Evolutionary conservation across 2,888 invertebrate genomes (phyloP), one percentile per base, ranked within the genome.

Genomic region (Iphiclides podalirius): DNA sequence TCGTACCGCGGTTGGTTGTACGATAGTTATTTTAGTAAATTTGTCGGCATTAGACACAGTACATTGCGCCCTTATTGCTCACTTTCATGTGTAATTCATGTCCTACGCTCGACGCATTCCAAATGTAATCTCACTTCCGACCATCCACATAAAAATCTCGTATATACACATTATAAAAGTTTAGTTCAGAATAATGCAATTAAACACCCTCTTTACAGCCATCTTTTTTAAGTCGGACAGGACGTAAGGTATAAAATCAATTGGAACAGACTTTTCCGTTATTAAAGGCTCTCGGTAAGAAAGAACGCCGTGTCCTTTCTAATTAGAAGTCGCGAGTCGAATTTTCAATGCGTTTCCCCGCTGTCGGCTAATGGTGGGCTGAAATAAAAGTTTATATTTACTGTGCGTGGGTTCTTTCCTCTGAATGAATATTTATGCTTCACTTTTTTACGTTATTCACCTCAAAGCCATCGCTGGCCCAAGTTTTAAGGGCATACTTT

Each of bases 321-420:
- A 87, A 87, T 87, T 86, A 84, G 80, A 80, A 82, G 76, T 80
- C 78, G 76, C 79, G 79, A 78, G 71, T 79, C 76, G 85, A 86
- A 86, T 87, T 84, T 82, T 75, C 81, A 85, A 85, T 85, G 79
- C 74, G 71, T 75, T 74, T 68, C 72, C 62, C 67, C 62, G 64
- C 63, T 68, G 67, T 67, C 66, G 65, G 66, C 74, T 79, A 79
- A 82, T 77, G 78, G 81, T 64, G 68, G 70, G 75, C 75, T 76
- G 75, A 78, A 85, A 85, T 83, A 85, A 85, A 86, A 87, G 83
- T 86, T 86, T 84, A 77, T 86, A 83, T 84, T 86, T 85, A 81
- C 79, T 75, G 82, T 82, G 81, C 82, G 81, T 83, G 72, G 73
- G 67, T 70, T 71, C 72, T 72, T 68, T 70, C 69, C 71, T 64